phyloP scores from a whole-genome alignment of 2,113 vertebrate genomes.

The Gallinago undulata region DNA sequence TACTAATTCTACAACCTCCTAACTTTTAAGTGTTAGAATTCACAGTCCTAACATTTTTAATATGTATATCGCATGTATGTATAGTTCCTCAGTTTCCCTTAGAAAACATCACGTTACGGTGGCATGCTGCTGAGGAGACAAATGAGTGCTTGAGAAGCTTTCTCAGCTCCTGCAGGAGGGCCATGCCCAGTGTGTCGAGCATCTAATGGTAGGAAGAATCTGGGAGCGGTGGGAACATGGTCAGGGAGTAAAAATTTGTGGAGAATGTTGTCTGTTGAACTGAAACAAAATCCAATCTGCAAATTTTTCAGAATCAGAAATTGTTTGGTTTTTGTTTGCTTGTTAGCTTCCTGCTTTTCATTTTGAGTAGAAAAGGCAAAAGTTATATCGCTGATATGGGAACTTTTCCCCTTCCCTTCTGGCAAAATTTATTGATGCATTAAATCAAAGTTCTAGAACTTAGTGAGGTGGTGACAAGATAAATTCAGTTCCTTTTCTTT shows the following conservation, averaged over 20 bases:
- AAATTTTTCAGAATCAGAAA: neutral
- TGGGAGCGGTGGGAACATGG: neutral
- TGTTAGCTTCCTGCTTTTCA: neutral
- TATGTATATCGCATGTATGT: neutral
- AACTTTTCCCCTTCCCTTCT: neutral
- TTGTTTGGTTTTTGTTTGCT: neutral
- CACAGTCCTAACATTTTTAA: neutral
- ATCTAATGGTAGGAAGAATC: neutral
- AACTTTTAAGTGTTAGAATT: neutral
- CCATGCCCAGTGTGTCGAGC: neutral
- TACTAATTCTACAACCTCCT: neutral
- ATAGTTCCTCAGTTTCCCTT: neutral
- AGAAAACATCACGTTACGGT: neutral
- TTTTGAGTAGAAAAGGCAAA: neutral
- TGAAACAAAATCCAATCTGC: neutral
- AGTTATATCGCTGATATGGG: fast-evolving
- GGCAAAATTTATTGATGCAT: neutral
- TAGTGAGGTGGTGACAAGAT: neutral
- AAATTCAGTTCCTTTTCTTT: neutral
- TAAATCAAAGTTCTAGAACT: neutral
- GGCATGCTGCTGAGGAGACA: neutral
- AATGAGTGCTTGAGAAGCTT: neutral
- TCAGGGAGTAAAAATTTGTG: neutral
- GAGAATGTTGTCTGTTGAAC: neutral
- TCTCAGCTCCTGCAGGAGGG: neutral